Percentiles rank a stretch among this genome's conserved stretches.
Conservation (phyloP, 2,888 invertebrate species). For the Lottia scabra region DNA sequence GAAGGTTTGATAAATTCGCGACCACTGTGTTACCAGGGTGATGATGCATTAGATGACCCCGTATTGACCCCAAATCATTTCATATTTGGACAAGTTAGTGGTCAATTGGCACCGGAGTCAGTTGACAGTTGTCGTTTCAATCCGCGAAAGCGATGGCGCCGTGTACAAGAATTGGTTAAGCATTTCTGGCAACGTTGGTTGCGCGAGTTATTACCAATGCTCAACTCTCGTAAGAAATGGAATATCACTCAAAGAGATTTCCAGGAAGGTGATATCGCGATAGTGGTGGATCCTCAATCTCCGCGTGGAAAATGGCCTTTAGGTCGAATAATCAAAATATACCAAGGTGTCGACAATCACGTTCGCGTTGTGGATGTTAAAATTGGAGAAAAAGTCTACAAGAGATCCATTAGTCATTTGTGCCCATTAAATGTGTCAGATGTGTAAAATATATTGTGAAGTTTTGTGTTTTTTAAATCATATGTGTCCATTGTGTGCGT, state of each 20-base stretch:
- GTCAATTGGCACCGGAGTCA: neutral
- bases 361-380: too few species aligned
- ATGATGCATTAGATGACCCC: conserved; percentile 16
- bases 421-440: too few species aligned
- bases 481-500: too few species aligned
- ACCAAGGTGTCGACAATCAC: too few species aligned
- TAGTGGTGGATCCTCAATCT: neutral
- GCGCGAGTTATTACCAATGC: neutral
- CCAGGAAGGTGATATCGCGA: neutral
- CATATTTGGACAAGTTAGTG: conserved; percentile 7
- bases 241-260: neutral
- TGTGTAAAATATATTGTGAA: too few species aligned
- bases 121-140: conserved; percentile 5
- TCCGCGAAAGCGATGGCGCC: conserved; percentile 13
- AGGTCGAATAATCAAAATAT: too few species aligned
- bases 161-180: neutral
- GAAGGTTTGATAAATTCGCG: conserved; percentile 21
- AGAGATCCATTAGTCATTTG: too few species aligned
- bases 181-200: neutral
- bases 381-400: too few species aligned
- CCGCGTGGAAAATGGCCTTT: neutral
- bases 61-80: conserved; percentile 24
- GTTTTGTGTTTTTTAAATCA: too few species aligned
- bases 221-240: neutral
- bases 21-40: conserved; percentile 19